A percentile compares a stretch with the other conserved stretches of the same genome.
These are phyloP conservation scores for Lethenteron camtschaticum DNA, from an alignment of 2,113 vertebrate species.

Conservation along the genomic window DNA sequence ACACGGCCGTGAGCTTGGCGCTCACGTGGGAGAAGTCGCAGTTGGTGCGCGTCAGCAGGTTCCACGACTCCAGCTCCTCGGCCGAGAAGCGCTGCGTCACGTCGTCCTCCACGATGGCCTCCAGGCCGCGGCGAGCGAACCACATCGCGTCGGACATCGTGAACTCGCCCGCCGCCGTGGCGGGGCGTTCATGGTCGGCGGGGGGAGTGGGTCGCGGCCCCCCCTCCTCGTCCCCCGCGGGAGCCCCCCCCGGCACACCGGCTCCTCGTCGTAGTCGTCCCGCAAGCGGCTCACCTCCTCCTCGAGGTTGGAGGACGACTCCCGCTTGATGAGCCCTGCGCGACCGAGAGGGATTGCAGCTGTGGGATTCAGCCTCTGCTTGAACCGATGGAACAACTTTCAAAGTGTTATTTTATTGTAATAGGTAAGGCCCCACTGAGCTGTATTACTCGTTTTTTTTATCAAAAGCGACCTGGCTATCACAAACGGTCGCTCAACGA, in stretches of 20 bases:
- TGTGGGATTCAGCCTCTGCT: no score
- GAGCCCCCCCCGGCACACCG: constrained; percentile 54
- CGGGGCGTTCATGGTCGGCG: no score
- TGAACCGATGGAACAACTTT: no score
- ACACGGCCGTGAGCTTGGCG: constrained; percentile 47
- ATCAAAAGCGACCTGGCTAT: no score
- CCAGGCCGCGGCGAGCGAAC: constrained; percentile 64
- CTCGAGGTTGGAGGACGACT: not conserved
- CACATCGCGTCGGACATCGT: constrained; percentile 54
- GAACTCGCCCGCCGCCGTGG: constrained; percentile 25
- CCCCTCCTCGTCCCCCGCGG: constrained; percentile 25
- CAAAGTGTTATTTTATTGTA: no score
- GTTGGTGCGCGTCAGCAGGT: constrained; percentile 88
- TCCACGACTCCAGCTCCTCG: constrained; percentile 80
- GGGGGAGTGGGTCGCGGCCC: constrained; percentile 13
- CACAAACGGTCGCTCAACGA: no score
- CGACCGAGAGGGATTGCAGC: no score
- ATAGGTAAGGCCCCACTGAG: no score
- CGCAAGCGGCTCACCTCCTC: constrained; percentile 15
- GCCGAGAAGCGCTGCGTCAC: constrained; percentile 89
- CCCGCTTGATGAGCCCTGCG: not conserved
- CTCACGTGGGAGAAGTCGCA: constrained; percentile 75
- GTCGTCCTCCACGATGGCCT: constrained; percentile 74
- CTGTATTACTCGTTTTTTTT: no score
- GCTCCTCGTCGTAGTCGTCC: constrained; percentile 47